phyloP scores from a whole-genome alignment of 2,113 vertebrate species.

The Indicator maculatus region DNA sequence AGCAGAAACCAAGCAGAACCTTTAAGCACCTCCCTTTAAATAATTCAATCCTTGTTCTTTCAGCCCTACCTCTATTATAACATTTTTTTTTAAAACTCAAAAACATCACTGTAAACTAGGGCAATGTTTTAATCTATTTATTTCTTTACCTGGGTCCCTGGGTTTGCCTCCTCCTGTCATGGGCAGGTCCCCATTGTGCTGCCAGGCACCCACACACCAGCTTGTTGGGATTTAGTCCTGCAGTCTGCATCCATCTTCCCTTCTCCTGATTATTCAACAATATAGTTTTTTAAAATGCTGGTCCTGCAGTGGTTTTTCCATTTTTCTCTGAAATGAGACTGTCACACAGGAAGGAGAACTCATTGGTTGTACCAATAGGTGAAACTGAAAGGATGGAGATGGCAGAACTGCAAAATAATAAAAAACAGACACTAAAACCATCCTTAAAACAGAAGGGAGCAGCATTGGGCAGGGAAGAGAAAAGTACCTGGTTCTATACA shows the following conservation, averaged over 20 bases:
- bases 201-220: not conserved
- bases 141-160: not conserved
- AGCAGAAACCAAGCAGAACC: not conserved
- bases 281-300: not conserved
- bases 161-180: not conserved
- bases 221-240: not conserved
- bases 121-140: not conserved
- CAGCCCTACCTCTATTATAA: not conserved
- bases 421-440: not conserved
- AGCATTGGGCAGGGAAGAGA: not conserved
- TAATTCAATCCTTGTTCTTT: not conserved
- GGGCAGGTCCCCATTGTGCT: rapidly evolving
- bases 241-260: not conserved
- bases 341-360: not conserved
- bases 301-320: not conserved
- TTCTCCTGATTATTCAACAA: not conserved
- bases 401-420: not conserved
- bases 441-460: not conserved
- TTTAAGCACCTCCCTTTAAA: not conserved
- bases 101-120: not conserved
- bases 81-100: not conserved
- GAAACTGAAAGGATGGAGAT: not conserved
- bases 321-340: slow-evolving; percentile 32
- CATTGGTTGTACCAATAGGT: not conserved
- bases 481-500: not conserved